Base-by-base conservation (phyloP, 2,888 invertebrate species). In the Acanthopleura granulata region DNA sequence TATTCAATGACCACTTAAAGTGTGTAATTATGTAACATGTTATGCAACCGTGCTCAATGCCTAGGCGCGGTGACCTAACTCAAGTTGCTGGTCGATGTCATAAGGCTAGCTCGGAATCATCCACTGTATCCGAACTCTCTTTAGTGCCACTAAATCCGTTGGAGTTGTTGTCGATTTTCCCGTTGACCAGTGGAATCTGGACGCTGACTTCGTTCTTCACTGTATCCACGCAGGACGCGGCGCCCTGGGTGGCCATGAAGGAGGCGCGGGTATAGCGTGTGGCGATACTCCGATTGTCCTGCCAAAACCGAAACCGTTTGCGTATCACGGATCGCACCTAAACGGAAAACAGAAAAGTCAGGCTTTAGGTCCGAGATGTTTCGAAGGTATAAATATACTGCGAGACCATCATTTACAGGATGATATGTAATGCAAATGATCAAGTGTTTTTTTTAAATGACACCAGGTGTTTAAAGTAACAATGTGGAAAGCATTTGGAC, bases 231-330 rank as follows among this genome's bases (percentile, higher is more conserved):
- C 66, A 66, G 29, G 66, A 66, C 3, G 22, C 22, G 16, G 66
- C 22, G 1, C 22, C 78, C 3, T 29, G 62, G 49, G 74, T 76
- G 22, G 74, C 72, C 18, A 66, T 71, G 1, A 75, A 74, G 22
- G 76, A 76, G 9, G 78, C 78, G 18, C 78, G 51, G 3, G 78
- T 78, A 73, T 78, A 78, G 18, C 78, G 76, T 15, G 74, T 76
- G 0, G 76, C 50, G n/a, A 78, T 72, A 22, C 73, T 78, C 9
- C 78, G 72, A 12, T 71, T 72, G 29, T 78, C 78, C 15, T 78
- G 78, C 72, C 74, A 76, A 12, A 74, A 70, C 18, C 72, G 57
- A 18, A 76, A 62, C 71, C 72, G 72, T 49, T 74, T 73, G 30
- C 72, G 57, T 61, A 78, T 75, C 16, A 76, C 73, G 27, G 76